These are phyloP conservation scores for Pitta sordida DNA, from an alignment of 2,113 vertebrate species.

Conservation along the genomic window DNA sequence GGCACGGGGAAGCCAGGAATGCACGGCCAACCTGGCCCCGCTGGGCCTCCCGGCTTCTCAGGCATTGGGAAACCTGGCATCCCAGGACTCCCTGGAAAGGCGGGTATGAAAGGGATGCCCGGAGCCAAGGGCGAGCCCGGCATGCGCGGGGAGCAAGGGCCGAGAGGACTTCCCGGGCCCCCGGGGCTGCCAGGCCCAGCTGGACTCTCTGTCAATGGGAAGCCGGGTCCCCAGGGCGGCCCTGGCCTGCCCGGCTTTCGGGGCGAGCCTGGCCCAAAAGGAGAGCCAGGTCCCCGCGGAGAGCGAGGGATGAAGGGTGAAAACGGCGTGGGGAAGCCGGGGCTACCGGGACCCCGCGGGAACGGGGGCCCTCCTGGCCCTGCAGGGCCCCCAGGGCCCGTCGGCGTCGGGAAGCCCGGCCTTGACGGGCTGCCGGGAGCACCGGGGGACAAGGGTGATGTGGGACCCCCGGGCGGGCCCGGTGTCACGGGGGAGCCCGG, in stretches of 20 bases:
- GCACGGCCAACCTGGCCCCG: conserved; percentile 87
- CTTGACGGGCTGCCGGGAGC: conserved; percentile 83
- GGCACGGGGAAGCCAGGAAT: conserved; percentile 91
- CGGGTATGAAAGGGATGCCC: conserved; percentile 83
- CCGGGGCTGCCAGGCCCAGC: conserved; percentile 91
- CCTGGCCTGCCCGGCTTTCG: conserved; percentile 84
- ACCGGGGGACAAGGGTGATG: conserved; percentile 84
- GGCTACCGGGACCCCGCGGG: conserved; percentile 82
- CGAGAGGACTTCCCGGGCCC: conserved; percentile 84
- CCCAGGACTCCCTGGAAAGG: conserved; percentile 90
- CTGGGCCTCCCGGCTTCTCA: conserved; percentile 88
- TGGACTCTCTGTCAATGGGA: conserved; percentile 92
- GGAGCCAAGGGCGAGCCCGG: conserved; percentile 83
- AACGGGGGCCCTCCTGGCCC: conserved; percentile 82
- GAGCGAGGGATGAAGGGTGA: conserved; percentile 89
- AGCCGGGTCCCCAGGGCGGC: conserved; percentile 86
- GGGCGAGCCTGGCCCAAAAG: conserved; percentile 88
- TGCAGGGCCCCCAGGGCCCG: conserved; percentile 70
- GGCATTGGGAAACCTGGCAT: conserved; percentile 92
- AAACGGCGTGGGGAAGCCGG: conserved; percentile 90
- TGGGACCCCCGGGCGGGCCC: conserved; percentile 78
- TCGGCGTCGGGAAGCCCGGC: conserved; percentile 87
- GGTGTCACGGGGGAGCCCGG: conserved; percentile 83
- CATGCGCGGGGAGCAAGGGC: conserved; percentile 85
- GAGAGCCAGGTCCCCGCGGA: conserved; percentile 81